A percentile compares a stretch with the other conserved stretches of the same genome.
Evolutionary conservation across 2,113 vertebrate species (phyloP).

Genomic region (Macquaria australasica): DNA sequence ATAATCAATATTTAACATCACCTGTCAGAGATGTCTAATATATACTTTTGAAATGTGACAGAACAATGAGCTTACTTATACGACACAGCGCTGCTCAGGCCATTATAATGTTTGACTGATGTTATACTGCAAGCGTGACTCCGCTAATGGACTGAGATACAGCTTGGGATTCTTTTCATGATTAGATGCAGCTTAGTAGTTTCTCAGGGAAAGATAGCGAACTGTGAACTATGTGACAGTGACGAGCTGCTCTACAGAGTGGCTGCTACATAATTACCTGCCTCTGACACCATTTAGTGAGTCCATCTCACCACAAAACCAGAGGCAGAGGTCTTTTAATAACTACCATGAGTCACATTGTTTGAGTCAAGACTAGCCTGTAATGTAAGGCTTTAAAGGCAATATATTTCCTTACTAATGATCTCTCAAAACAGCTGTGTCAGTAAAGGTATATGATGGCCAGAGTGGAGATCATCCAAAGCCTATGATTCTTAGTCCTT

Average conservation of each 20-base stretch:
- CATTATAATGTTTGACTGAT: constrained; percentile 75
- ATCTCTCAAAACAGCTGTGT: constrained; percentile 22
- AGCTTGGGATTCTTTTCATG: constrained; percentile 70
- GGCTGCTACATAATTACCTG: constrained; percentile 68
- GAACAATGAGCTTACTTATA: constrained; percentile 69
- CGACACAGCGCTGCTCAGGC: constrained; percentile 47
- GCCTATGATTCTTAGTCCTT: constrained; percentile 7
- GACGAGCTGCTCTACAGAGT: constrained; percentile 60
- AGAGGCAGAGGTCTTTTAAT: constrained; percentile 49
- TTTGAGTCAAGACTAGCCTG: constrained; percentile 40
- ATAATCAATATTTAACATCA: constrained; percentile 91
- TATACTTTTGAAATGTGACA: constrained; percentile 74
- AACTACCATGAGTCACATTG: constrained; percentile 50
- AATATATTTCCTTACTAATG: constrained; percentile 43
- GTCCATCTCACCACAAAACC: constrained; percentile 56
- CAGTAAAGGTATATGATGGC: constrained; percentile 34
- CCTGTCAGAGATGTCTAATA: constrained; percentile 75
- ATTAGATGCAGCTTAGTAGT: constrained; percentile 66
- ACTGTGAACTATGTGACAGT: constrained; percentile 61
- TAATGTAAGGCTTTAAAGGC: constrained; percentile 20
- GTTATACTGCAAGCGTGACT: constrained; percentile 66
- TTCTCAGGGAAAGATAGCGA: constrained; percentile 44
- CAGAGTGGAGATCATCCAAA: constrained; percentile 8
- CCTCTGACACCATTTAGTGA: constrained; percentile 70
- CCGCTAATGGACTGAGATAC: constrained; percentile 63